These are phyloP conservation scores for Astyanax mexicanus DNA, from an alignment of 2,797 vertebrate species.

Conservation along the genomic window DNA sequence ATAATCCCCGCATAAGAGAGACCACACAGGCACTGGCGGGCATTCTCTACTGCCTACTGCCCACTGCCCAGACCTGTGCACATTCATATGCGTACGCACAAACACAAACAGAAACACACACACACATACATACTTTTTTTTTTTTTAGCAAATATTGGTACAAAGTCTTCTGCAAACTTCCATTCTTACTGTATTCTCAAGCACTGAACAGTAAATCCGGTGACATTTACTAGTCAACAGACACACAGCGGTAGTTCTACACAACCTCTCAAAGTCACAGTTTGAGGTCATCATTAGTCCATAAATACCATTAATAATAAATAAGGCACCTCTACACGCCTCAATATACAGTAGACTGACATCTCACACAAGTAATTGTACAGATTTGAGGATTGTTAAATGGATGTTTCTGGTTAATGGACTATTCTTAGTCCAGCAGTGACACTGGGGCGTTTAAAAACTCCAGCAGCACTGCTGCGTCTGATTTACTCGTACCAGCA, in stretches of 20 bases:
- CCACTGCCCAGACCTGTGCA: slow-evolving; percentile 1
- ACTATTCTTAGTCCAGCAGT: no score
- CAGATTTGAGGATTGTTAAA: no score
- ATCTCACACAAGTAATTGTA: no score
- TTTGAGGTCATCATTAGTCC: background rate
- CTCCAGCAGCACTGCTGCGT: no score
- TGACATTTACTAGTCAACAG: background rate
- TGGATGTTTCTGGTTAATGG: no score
- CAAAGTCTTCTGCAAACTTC: background rate
- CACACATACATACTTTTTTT: no score
- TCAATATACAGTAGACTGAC: no score
- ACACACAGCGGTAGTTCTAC: background rate
- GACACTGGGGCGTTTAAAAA: no score
- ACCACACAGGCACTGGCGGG: slow-evolving; percentile 2
- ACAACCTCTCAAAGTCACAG: background rate
- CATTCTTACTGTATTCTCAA: background rate
- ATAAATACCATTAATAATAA: background rate
- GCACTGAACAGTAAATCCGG: background rate
- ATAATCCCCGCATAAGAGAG: slow-evolving; percentile 26
- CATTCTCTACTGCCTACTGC: no score
- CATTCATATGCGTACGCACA: slow-evolving; percentile 2
- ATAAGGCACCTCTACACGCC: background rate
- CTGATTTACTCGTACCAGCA: no score
- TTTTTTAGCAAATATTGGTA: background rate
- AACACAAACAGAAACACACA: slow-evolving; percentile 6